Percentiles rank a stretch among this genome's conserved stretches.
Conservation (phyloP, 2,888 invertebrate genomes). For the Auanema freiburgensis region DNA sequence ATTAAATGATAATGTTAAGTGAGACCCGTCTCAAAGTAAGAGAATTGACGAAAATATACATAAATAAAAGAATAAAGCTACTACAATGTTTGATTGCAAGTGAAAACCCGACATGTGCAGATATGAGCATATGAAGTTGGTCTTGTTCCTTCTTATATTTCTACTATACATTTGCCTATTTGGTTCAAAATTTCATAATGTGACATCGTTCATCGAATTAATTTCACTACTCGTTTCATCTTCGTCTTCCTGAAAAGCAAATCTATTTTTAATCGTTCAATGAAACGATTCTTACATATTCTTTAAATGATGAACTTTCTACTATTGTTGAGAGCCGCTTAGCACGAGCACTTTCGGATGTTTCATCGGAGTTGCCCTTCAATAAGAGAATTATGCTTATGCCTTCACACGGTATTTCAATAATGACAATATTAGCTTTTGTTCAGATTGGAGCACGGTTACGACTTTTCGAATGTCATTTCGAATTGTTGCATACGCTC, state of each 20-base stretch:
- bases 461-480: background rate
- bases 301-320: constrained; percentile 54
- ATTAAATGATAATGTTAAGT: too few species aligned
- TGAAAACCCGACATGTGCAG: too few species aligned
- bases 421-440: background rate
- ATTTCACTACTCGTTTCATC: constrained; percentile 56
- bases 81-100: too few species aligned
- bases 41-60: too few species aligned
- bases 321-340: constrained; percentile 60
- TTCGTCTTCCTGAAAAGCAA: constrained; percentile 18
- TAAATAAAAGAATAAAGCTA: too few species aligned
- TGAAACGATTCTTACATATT: constrained; percentile 36
- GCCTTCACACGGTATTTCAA: background rate
- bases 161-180: too few species aligned
- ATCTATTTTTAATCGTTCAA: background rate
- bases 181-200: constrained; percentile 26
- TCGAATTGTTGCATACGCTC: too few species aligned
- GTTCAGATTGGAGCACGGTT: too few species aligned
- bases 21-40: too few species aligned
- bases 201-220: constrained; percentile 57
- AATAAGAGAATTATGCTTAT: background rate
- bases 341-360: constrained; percentile 38
- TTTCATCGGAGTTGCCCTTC: constrained; percentile 52
- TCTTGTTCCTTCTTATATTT: too few species aligned
- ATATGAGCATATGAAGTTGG: too few species aligned